Percentiles rank a stretch among this genome's conserved stretches.
Conservation (phyloP, 2,888 invertebrate genomes). For the Ceramica pisi region DNA sequence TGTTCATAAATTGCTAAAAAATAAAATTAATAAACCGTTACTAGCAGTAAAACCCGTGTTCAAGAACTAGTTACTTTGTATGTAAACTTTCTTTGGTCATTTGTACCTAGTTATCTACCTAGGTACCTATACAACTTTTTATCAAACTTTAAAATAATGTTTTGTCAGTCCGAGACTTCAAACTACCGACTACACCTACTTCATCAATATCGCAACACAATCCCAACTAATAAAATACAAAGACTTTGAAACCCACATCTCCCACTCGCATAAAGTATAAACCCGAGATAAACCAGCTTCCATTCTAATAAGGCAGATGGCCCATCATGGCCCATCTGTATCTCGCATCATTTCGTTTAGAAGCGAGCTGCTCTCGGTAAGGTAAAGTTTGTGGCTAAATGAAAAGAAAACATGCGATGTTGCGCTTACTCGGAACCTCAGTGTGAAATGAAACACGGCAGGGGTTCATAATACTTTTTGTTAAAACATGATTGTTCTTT, state of each 20-base stretch:
- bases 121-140: too few species aligned
- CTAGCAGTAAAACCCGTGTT: too few species aligned
- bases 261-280: conserved; percentile 1
- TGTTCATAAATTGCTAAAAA: not conserved
- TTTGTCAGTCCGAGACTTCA: too few species aligned
- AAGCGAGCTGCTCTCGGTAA: conserved; percentile 17
- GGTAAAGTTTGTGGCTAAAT: conserved; percentile 35
- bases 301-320: conserved; percentile 42
- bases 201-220: conserved; percentile 14
- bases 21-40: too few species aligned
- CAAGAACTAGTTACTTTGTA: too few species aligned
- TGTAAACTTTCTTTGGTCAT: too few species aligned
- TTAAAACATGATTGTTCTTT: conserved; percentile 22
- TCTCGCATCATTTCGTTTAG: conserved; percentile 48
- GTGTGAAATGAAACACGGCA: conserved; percentile 42
- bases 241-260: conserved; percentile 6
- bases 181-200: not conserved
- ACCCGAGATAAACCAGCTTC: conserved; percentile 25
- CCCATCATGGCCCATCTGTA: conserved; percentile 47
- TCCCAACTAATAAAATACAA: conserved; percentile 22
- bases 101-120: too few species aligned
- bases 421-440: conserved; percentile 17
- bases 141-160: too few species aligned
- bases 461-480: conserved; percentile 32
- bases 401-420: conserved; percentile 45